Percentiles rank a stretch among this genome's conserved stretches.
Evolutionary conservation across 2,888 invertebrate genomes (phyloP).

Genomic region (Empis stercorea): DNA sequence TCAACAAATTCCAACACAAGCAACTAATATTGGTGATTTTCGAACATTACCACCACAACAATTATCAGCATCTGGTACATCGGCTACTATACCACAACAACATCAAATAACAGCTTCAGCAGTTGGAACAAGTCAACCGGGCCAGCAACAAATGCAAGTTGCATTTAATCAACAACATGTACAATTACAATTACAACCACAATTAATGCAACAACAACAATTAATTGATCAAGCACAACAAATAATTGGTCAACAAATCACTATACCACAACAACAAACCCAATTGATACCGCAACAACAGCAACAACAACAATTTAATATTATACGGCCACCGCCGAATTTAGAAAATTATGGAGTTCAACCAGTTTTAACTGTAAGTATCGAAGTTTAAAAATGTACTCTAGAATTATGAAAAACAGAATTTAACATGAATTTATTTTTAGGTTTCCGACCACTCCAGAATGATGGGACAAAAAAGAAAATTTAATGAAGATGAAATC

Average conservation of each 20-base stretch:
- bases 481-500: conserved; percentile 12
- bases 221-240: conserved; percentile 9
- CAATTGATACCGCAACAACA: conserved; percentile 11
- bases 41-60: neutral
- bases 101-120: too few species aligned
- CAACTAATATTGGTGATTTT: too few species aligned
- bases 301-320: conserved; percentile 1
- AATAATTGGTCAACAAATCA: conserved; percentile 8
- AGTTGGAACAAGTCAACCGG: too few species aligned
- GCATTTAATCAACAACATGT: conserved; percentile 4
- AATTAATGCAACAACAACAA: conserved; percentile 9
- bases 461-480: conserved; percentile 10
- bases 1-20: neutral
- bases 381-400: neutral
- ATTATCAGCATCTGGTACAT: neutral
- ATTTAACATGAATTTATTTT: neutral
- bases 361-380: too few species aligned
- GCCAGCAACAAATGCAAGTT: too few species aligned
- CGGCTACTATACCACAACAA: neutral
- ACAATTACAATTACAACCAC: conserved; percentile 12
- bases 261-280: conserved; percentile 6
- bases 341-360: too few species aligned
- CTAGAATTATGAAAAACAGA: neutral
- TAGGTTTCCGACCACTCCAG: neutral
- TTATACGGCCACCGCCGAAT: too few species aligned